phyloP scores from a whole-genome alignment of 1,140 invertebrate genomes.

The Laodelphax striatellus region DNA sequence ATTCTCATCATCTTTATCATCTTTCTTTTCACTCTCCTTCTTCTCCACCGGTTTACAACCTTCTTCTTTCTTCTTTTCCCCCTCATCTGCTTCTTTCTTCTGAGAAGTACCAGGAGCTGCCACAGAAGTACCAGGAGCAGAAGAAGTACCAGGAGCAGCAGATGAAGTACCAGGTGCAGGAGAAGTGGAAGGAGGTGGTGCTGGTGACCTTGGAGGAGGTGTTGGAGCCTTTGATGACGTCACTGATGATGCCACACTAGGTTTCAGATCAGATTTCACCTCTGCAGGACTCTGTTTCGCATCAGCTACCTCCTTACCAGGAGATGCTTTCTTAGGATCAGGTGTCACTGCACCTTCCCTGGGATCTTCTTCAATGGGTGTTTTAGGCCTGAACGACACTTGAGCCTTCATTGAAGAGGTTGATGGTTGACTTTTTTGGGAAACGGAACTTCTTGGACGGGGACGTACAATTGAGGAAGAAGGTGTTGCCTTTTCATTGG shows the following conservation, averaged over 20 bases:
- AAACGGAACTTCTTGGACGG: slow-evolving; percentile 19
- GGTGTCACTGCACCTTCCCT: slow-evolving; percentile 27
- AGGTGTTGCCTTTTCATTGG: slow-evolving; percentile 16
- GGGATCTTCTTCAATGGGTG: slow-evolving; percentile 36
- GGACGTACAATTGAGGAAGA: slow-evolving; percentile 14
- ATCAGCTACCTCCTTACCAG: neutral
- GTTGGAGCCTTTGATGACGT: neutral
- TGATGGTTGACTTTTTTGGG: slow-evolving; percentile 11
- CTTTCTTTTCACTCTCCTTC: slow-evolving; percentile 3
- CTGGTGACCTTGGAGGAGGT: neutral
- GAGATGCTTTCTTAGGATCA: neutral
- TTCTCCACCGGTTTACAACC: slow-evolving; percentile 4
- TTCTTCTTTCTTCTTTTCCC: slow-evolving; percentile 5
- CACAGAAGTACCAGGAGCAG: neutral
- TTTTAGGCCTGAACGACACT: slow-evolving; percentile 33
- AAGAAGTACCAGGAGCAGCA: neutral
- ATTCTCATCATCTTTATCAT: slow-evolving; percentile 10
- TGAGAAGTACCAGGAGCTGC: slow-evolving; percentile 1
- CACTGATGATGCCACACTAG: neutral
- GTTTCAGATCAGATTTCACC: slow-evolving; percentile 2
- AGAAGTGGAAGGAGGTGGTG: neutral
- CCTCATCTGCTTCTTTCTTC: slow-evolving; percentile 1
- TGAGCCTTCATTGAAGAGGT: slow-evolving; percentile 28
- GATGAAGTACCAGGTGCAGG: slow-evolving; percentile 6
- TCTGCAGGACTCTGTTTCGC: neutral